Conservation (phyloP, 2,888 invertebrate genomes). For the Oligia strigilis region DNA sequence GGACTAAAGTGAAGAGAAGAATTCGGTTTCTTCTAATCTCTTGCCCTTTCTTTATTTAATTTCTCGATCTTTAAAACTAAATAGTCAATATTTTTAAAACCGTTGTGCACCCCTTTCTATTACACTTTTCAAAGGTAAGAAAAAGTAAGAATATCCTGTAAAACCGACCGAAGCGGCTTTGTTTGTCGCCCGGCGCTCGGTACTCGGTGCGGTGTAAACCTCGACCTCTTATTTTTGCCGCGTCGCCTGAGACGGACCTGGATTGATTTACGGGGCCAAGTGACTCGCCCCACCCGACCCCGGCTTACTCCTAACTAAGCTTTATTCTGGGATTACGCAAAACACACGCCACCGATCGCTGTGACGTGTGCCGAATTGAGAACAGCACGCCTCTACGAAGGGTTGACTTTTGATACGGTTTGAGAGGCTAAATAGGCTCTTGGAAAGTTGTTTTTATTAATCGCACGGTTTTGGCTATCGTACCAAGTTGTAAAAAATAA, state of each 20-base stretch:
- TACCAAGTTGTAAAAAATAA: constrained; percentile 33
- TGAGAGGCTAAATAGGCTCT: constrained; percentile 27
- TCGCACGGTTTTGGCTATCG: background rate
- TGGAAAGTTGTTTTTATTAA: constrained; percentile 12
- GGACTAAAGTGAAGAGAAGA: background rate
- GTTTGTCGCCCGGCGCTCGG: constrained; percentile 60
- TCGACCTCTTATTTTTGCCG: constrained; percentile 85
- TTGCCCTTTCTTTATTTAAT: background rate
- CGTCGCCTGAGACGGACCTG: constrained; percentile 81
- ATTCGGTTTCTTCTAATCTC: background rate
- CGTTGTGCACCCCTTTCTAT: background rate
- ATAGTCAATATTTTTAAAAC: background rate
- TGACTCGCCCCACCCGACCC: constrained; percentile 81
- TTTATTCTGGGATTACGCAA: constrained; percentile 85
- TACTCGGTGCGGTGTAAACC: constrained; percentile 56
- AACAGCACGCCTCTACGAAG: constrained; percentile 68
- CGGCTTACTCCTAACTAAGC: constrained; percentile 86
- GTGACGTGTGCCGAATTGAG: constrained; percentile 84
- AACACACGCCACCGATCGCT: constrained; percentile 81
- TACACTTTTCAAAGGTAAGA: constrained; percentile 17
- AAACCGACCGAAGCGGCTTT: constrained; percentile 68
- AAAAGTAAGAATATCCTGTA: constrained; percentile 28
- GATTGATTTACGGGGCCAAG: constrained; percentile 89
- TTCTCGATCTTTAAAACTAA: background rate
- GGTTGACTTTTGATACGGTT: constrained; percentile 34